Base-by-base conservation (phyloP, 2,888 invertebrate genomes). In the Oeneis ivallda region DNA sequence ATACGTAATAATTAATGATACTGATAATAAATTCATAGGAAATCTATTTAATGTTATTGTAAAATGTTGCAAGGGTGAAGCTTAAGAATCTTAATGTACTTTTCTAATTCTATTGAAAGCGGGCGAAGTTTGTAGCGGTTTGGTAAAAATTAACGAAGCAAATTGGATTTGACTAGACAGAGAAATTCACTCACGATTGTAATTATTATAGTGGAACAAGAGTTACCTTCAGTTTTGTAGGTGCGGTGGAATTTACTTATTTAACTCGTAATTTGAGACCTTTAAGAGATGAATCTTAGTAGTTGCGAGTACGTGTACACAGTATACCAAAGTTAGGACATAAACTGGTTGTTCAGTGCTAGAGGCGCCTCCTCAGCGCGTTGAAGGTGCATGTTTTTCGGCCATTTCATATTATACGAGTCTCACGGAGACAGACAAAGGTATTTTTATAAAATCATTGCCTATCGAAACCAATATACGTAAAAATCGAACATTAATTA, bases 311-410 rank as follows among this genome's bases (percentile, higher is more conserved):
- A 81, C 79, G 80, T 83, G 83, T 86, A 86, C 85, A 87, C 86
- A 86, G 91, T 90, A 92, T 92, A 92, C 92, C 92, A 92, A 92
- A 92, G 92, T 86, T 92, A 92, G 91, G 77, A 81, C 82, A 84
- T 90, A 89, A 86, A 87, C 84, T 82, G 66, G 62, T 68, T 47
- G 66, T 65, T 66, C 69, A 68, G 64, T 65, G 61, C 43, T 61
- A 43, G 54, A 65, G 61, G 57, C 58, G 58, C 64, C 57, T 64
- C 49, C 66, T 39, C 3, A 56, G 53, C 41, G 59, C 61, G 32
- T 39, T 19, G 58, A 34, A 61, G 63, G 63, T 49, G 61, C 57
- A 39, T 65, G 73, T 70, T 71, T 72, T 72, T 74, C 67, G 71
- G 73, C 75, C 73, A 72, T 73, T 72, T 74, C 75, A 73, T 75